Conservation (phyloP, 2,888 invertebrate genomes). For the Eutolmus rufibarbis region DNA sequence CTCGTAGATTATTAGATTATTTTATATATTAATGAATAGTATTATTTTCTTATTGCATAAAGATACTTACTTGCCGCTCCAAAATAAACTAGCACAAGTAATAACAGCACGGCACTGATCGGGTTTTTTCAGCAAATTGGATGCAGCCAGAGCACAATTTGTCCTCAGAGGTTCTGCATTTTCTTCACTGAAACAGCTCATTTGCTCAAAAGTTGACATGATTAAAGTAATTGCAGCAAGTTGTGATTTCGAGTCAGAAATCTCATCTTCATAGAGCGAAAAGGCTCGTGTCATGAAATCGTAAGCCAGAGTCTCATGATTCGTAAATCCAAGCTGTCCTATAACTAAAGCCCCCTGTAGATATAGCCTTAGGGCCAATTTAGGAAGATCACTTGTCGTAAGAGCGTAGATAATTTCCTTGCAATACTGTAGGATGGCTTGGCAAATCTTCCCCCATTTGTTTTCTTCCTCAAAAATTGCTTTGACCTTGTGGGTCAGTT, state of each 20-base stretch:
- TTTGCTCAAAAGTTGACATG: constrained; percentile 93
- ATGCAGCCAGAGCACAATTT: constrained; percentile 94
- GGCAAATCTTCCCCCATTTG: constrained; percentile 98
- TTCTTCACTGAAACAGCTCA: constrained; percentile 93
- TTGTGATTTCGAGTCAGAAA: constrained; percentile 96
- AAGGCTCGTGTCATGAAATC: constrained; percentile 96
- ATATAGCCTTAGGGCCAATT: constrained; percentile 90
- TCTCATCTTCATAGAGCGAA: constrained; percentile 97
- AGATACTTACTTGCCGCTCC: constrained; percentile 78
- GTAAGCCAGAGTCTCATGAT: constrained; percentile 96
- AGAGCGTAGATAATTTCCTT: constrained; percentile 93
- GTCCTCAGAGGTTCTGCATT: constrained; percentile 96
- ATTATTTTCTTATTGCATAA: background rate
- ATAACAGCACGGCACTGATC: constrained; percentile 97
- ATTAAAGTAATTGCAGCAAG: constrained; percentile 94
- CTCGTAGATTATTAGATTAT: background rate
- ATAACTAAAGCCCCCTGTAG: constrained; percentile 95
- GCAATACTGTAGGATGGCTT: constrained; percentile 98
- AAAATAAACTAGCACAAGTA: constrained; percentile 94
- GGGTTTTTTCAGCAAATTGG: constrained; percentile 95
- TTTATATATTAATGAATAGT: background rate
- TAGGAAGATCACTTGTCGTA: constrained; percentile 94
- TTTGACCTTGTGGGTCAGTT: constrained; percentile 85
- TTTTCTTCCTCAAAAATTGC: constrained; percentile 84
- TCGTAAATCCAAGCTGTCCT: constrained; percentile 90